Evolutionary conservation across 2,888 invertebrate genomes (phyloP).

Genomic region (Aporophyla nigra): DNA sequence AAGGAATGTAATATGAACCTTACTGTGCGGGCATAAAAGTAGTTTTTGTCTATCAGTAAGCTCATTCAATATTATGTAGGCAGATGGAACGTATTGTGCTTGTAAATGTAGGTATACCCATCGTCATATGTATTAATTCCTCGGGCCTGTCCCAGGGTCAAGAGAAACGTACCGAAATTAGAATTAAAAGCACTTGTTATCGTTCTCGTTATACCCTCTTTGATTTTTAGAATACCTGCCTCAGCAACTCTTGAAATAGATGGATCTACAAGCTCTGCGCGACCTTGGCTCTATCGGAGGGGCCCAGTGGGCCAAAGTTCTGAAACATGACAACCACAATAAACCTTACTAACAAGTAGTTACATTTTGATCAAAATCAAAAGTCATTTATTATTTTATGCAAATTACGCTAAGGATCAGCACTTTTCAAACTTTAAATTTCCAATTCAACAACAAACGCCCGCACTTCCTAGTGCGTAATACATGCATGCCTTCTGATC

Average conservation of each 20-base stretch:
- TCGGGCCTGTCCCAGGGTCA: neutral
- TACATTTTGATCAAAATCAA: neutral
- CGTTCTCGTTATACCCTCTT: neutral
- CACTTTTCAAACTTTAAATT: too few relatives aligned
- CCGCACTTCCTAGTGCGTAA: too few relatives aligned
- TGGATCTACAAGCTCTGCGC: neutral
- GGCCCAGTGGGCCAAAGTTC: neutral
- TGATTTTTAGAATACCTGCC: neutral
- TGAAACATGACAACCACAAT: neutral
- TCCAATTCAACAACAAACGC: too few relatives aligned
- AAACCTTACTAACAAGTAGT: neutral
- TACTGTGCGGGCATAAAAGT: neutral
- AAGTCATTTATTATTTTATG: too few relatives aligned
- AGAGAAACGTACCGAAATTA: neutral
- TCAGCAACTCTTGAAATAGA: neutral
- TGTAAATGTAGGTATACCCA: neutral
- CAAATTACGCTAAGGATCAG: too few relatives aligned
- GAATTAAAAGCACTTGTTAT: neutral
- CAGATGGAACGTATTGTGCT: neutral
- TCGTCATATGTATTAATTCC: neutral
- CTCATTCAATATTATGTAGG: neutral
- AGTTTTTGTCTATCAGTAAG: neutral
- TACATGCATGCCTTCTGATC: neutral
- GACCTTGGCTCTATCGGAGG: neutral
- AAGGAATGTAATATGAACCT: neutral